phyloP scores from a whole-genome alignment of 1,140 invertebrate species.

The Diachasma alloeum region DNA sequence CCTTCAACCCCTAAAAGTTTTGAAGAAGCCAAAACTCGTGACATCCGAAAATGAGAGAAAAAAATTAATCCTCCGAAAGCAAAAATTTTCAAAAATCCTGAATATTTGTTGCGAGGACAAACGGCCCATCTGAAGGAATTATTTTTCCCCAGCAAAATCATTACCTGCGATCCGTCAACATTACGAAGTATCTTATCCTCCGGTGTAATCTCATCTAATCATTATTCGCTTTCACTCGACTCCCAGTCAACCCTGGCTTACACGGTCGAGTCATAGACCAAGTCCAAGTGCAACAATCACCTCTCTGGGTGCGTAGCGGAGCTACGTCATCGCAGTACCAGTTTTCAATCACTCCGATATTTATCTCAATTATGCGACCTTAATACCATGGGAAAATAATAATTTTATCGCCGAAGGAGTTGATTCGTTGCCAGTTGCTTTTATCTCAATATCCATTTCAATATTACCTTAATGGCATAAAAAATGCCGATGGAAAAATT shows the following conservation, averaged over 20 bases:
- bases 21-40: too few species aligned
- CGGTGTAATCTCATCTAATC: neutral
- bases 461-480: neutral
- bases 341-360: neutral
- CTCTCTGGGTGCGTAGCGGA: slow-evolving; percentile 36
- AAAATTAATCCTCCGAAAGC: too few species aligned
- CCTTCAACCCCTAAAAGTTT: too few species aligned
- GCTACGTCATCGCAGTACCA: slow-evolving; percentile 19
- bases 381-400: neutral
- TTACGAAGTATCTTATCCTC: neutral
- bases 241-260: slow-evolving; percentile 26
- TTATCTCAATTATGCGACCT: neutral
- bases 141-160: neutral
- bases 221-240: slow-evolving; percentile 14
- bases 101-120: too few species aligned
- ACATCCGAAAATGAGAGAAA: too few species aligned
- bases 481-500: neutral
- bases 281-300: slow-evolving; percentile 55
- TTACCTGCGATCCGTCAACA: neutral
- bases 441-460: neutral
- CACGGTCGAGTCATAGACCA: slow-evolving; percentile 41
- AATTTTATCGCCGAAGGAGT: neutral
- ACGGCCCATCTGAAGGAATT: too few species aligned
- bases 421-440: neutral
- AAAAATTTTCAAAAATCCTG: too few species aligned